These are phyloP conservation scores for Octodon degus DNA, from an alignment of 2,113 vertebrate genomes.

Conservation along the genomic window DNA sequence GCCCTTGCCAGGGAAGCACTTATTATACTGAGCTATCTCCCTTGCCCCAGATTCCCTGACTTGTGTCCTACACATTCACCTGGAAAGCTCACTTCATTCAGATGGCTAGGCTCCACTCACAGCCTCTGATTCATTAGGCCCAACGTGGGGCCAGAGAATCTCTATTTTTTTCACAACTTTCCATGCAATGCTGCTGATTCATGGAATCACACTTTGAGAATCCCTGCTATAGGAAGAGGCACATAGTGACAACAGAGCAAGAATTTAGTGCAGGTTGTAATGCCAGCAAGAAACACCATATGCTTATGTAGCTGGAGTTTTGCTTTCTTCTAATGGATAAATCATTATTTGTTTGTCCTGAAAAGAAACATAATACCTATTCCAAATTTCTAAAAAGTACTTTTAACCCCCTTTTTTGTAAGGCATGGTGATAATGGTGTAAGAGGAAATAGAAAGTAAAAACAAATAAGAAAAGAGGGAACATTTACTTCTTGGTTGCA, in stretches of 20 bases:
- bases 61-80: neutral
- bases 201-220: neutral
- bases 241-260: neutral
- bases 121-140: neutral
- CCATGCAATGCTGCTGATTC: neutral
- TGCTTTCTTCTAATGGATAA: neutral
- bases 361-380: neutral
- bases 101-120: neutral
- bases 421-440: constrained; percentile 4
- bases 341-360: constrained; percentile 6
- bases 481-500: neutral
- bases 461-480: neutral
- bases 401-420: neutral
- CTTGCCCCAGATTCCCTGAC: neutral
- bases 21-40: no score
- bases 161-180: neutral
- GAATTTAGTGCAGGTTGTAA: neutral
- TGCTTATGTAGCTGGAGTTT: neutral
- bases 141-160: neutral
- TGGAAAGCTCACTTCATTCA: neutral
- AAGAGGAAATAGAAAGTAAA: constrained; percentile 28
- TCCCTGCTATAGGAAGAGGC: neutral
- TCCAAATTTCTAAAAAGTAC: neutral
- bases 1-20: no score
- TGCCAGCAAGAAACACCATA: neutral